Percentiles rank a stretch among this genome's conserved stretches.
Evolutionary conservation across 1,140 invertebrate genomes (phyloP).

Genomic region (Teleopsis dalmanni): DNA sequence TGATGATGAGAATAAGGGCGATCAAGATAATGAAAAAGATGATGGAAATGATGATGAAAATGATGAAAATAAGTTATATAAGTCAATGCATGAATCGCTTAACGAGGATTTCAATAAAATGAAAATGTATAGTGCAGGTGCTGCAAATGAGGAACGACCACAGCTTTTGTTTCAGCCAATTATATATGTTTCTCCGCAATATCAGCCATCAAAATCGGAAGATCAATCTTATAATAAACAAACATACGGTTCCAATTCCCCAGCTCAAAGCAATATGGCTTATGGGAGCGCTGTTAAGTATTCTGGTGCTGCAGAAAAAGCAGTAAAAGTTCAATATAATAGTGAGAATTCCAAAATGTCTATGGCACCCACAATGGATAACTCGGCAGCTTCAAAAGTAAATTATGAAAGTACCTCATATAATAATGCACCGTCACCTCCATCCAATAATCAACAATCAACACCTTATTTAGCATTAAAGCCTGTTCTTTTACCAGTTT

Average conservation of each 20-base stretch:
- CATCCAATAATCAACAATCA: too few species aligned
- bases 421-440: too few species aligned
- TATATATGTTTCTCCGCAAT: background rate
- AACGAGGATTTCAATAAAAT: too few species aligned
- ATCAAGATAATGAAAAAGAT: background rate
- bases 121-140: too few species aligned
- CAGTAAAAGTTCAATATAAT: background rate
- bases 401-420: too few species aligned
- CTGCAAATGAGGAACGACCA: background rate
- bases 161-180: background rate
- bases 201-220: background rate
- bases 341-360: background rate
- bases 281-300: background rate
- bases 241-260: background rate
- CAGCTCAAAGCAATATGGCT: background rate
- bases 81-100: too few species aligned
- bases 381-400: too few species aligned
- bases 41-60: too few species aligned
- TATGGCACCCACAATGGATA: background rate
- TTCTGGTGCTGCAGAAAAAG: background rate
- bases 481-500: too few species aligned
- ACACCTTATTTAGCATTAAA: too few species aligned
- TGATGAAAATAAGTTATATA: too few species aligned
- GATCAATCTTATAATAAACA: background rate
- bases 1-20: background rate